phyloP scores from a whole-genome alignment of 92 coral and sea anemone genomes.

The Muricea muricata region DNA sequence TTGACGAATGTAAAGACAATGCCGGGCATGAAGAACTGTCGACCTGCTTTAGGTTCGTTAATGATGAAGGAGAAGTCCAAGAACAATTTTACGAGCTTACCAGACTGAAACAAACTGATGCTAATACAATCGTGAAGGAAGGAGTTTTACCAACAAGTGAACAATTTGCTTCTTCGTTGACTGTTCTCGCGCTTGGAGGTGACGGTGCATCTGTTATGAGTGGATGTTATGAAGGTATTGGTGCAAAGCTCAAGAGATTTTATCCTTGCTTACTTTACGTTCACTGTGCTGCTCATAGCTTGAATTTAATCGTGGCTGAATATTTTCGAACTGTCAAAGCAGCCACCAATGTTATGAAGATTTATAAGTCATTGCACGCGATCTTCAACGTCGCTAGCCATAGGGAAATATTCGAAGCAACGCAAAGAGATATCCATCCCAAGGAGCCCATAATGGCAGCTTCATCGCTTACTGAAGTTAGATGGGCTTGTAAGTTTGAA shows the following conservation, averaged over 20 bases:
- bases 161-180: background rate
- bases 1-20: conserved; percentile 39
- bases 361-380: too few relatives aligned
- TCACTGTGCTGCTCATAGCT: conserved; percentile 29
- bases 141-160: conserved; percentile 31
- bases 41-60: conserved; percentile 21
- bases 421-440: background rate
- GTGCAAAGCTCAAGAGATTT: conserved; percentile 12
- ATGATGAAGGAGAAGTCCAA: conserved; percentile 32
- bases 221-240: conserved; percentile 14
- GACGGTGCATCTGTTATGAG: conserved; percentile 28
- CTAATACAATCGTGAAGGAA: conserved; percentile 31
- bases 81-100: conserved; percentile 28
- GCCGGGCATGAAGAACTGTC: conserved; percentile 39
- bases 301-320: too few relatives aligned
- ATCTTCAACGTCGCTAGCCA: too few relatives aligned
- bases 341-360: too few relatives aligned
- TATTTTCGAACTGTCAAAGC: too few relatives aligned
- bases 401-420: conserved; percentile 32
- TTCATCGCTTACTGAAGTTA: conserved; percentile 29
- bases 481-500: conserved; percentile 21
- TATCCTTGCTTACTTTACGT: background rate
- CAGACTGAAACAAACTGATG: conserved; percentile 23
- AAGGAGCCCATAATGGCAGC: conserved; percentile 31
- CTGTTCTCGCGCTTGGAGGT: conserved; percentile 39